These are phyloP conservation scores for Antheraea pernyi DNA, from an alignment of 1,140 invertebrate genomes.

Conservation along the genomic window DNA sequence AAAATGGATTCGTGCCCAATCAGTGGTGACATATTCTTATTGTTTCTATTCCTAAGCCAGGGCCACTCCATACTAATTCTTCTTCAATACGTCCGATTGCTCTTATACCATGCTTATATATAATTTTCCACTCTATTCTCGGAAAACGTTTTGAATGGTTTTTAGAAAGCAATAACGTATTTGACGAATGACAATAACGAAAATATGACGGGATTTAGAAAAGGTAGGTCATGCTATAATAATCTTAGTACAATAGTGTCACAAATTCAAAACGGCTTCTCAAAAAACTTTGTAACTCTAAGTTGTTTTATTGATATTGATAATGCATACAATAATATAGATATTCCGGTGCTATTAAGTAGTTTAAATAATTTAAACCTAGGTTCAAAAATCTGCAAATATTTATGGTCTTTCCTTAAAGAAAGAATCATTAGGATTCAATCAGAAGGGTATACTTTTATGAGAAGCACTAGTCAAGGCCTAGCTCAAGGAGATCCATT, in stretches of 20 bases:
- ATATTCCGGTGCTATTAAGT: background rate
- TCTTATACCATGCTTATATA: constrained; percentile 12
- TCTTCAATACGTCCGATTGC: constrained; percentile 9
- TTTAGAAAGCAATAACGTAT: constrained; percentile 10
- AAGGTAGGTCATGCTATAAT: constrained; percentile 19
- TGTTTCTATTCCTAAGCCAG: constrained; percentile 7
- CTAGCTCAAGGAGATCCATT: background rate
- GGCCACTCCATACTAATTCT: background rate
- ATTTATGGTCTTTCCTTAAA: background rate
- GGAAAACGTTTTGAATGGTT: constrained; percentile 13
- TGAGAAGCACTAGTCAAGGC: background rate
- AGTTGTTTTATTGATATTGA: constrained; percentile 18
- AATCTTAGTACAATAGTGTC: constrained; percentile 15
- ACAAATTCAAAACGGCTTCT: constrained; percentile 21
- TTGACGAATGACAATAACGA: no score
- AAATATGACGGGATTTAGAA: constrained; percentile 10
- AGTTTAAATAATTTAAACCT: background rate
- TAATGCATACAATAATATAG: constrained; percentile 12
- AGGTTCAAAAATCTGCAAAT: background rate
- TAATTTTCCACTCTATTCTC: constrained; percentile 8
- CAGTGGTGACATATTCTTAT: constrained; percentile 14
- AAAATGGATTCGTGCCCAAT: background rate
- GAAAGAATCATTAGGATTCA: background rate
- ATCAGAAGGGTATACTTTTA: background rate
- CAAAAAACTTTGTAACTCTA: constrained; percentile 16